Percentiles rank a stretch among this genome's conserved stretches.
These are phyloP conservation scores for Condylura cristata DNA, from an alignment of 2,113 vertebrate species.

Conservation along the genomic window DNA sequence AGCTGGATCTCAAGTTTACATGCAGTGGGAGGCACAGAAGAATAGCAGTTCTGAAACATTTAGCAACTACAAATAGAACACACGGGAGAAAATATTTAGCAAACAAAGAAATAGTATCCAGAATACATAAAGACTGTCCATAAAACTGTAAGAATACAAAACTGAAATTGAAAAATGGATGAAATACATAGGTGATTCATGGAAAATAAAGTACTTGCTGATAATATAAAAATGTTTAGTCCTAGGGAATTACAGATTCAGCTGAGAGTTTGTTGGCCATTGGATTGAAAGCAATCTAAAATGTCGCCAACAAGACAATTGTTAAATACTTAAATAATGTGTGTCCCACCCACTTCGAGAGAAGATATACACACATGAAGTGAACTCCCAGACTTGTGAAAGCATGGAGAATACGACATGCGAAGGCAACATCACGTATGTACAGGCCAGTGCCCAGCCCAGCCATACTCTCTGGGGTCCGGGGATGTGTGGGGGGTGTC, in stretches of 20 bases:
- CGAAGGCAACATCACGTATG: fast-evolving
- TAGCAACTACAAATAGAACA: not conserved
- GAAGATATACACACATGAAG: fast-evolving
- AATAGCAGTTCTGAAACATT: not conserved
- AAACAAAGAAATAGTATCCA: not conserved
- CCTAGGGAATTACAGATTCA: not conserved
- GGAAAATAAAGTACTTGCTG: not conserved
- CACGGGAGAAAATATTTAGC: not conserved
- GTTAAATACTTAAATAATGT: not conserved
- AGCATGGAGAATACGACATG: fast-evolving
- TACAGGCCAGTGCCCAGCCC: fast-evolving
- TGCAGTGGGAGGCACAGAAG: not conserved
- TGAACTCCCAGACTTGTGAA: not conserved
- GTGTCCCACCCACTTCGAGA: not conserved
- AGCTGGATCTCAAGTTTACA: not conserved
- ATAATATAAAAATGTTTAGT: not conserved
- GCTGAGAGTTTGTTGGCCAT: not conserved
- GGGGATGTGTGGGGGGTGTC: no score
- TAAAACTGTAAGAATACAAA: not conserved
- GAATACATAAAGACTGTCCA: not conserved
- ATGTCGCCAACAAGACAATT: not conserved
- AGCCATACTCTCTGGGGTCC: fast-evolving
- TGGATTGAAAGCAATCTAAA: not conserved
- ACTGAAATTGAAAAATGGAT: not conserved
- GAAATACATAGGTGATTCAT: not conserved